phyloP scores from a whole-genome alignment of 2,888 invertebrate genomes.

The Sinopyrophorus schimmeli region DNA sequence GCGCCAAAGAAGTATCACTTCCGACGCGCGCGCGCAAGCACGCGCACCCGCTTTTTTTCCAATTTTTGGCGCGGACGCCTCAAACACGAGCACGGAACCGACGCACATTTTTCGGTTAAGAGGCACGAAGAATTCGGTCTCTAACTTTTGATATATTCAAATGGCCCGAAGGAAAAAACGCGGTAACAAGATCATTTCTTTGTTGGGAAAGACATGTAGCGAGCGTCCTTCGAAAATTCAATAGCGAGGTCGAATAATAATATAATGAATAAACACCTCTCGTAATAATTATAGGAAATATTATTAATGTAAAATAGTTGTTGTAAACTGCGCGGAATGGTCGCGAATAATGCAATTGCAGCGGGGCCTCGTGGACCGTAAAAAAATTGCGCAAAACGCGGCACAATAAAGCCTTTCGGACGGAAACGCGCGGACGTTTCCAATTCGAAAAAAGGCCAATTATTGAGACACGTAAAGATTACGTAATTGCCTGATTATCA shows the following conservation, averaged over 20 bases:
- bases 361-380: slow-evolving; percentile 2
- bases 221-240: slow-evolving; percentile 30
- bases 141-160: no score
- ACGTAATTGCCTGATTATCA: slow-evolving; percentile 5
- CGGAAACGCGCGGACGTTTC: slow-evolving; percentile 7
- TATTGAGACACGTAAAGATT: slow-evolving; percentile 6
- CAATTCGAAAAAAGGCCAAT: slow-evolving; percentile 1
- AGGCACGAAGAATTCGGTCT: no score
- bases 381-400: slow-evolving; percentile 14
- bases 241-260: slow-evolving; percentile 30
- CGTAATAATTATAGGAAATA: slow-evolving; percentile 18
- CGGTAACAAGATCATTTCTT: slow-evolving; percentile 14
- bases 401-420: slow-evolving; percentile 11
- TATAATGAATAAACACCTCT: slow-evolving; percentile 28
- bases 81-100: no score
- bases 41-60: no score
- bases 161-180: slow-evolving; percentile 1
- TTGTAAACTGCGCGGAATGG: slow-evolving; percentile 7
- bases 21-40: no score
- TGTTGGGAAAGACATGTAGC: slow-evolving; percentile 19
- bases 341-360: slow-evolving; percentile 9
- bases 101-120: no score
- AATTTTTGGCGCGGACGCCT: no score
- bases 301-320: slow-evolving; percentile 10
- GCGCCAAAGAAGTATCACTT: no score